These are phyloP conservation scores for Drosophila yooni DNA, from an alignment of 2,888 invertebrate species.

Conservation along the genomic window DNA sequence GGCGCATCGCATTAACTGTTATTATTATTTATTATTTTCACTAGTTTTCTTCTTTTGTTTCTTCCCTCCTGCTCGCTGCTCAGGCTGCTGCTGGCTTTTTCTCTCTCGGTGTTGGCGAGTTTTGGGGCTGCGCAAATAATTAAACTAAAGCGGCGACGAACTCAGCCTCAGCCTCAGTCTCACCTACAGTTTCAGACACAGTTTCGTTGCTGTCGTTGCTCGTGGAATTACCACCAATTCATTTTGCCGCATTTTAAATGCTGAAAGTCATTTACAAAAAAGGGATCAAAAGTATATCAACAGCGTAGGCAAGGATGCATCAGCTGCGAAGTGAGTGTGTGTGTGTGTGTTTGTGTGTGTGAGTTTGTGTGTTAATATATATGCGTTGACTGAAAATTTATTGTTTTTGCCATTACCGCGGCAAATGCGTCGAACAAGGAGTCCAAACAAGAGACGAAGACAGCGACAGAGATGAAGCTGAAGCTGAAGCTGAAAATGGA, in stretches of 20 bases:
- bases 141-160: conserved; percentile 69
- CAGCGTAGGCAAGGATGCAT: conserved; percentile 51
- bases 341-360: conserved; percentile 5
- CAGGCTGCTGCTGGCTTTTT: conserved; percentile 1
- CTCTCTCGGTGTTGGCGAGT: conserved; percentile 1
- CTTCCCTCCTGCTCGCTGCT: not conserved
- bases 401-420: conserved; percentile 75
- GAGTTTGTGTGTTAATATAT: conserved; percentile 9
- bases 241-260: conserved; percentile 79
- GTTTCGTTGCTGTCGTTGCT: conserved; percentile 18
- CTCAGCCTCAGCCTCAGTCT: not conserved
- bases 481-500: not conserved
- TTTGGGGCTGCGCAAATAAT: conserved; percentile 60
- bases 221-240: conserved; percentile 74
- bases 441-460: conserved; percentile 17
- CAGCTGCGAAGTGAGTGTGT: conserved; percentile 39
- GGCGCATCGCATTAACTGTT: conserved; percentile 64
- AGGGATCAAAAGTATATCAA: conserved; percentile 77
- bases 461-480: conserved; percentile 4
- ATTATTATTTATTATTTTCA: conserved; percentile 65
- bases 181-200: not conserved
- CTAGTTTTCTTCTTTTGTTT: conserved; percentile 17
- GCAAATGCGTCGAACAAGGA: conserved; percentile 60
- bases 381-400: conserved; percentile 63
- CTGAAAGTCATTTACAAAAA: conserved; percentile 75